phyloP scores from a whole-genome alignment of 1,140 invertebrate species.

The Neodiprion fabricii region DNA sequence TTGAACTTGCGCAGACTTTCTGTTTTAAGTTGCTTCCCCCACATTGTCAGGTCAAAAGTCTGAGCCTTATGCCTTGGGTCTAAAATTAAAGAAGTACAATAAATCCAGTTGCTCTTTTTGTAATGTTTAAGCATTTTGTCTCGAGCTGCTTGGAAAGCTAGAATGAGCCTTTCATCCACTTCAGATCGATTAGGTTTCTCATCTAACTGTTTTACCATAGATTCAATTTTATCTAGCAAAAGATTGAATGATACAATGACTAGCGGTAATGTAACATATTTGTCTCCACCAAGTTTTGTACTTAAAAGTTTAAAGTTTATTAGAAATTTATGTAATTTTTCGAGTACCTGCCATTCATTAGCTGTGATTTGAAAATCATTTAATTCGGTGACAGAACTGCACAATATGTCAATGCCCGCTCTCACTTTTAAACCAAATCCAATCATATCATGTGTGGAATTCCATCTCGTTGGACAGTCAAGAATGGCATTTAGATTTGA shows the following conservation, averaged over 20 bases:
- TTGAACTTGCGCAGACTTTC: slow-evolving; percentile 41
- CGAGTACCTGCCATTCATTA: slow-evolving; percentile 39
- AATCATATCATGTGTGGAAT: slow-evolving; percentile 26
- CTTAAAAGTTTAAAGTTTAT: slow-evolving; percentile 45
- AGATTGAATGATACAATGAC: slow-evolving; percentile 48
- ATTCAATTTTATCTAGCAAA: slow-evolving; percentile 48
- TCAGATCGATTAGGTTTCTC: slow-evolving; percentile 29
- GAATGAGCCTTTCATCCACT: slow-evolving; percentile 43
- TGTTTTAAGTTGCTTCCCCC: slow-evolving; percentile 47
- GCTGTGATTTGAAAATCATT: slow-evolving; percentile 39
- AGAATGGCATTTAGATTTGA: not conserved
- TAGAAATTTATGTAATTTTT: slow-evolving; percentile 43
- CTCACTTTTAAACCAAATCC: slow-evolving; percentile 19
- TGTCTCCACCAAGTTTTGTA: slow-evolving; percentile 43
- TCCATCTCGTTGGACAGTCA: not conserved
- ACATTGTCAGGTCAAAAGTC: slow-evolving; percentile 47
- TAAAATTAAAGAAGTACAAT: slow-evolving; percentile 48
- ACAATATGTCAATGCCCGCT: slow-evolving; percentile 34
- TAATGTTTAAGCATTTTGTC: slow-evolving; percentile 52
- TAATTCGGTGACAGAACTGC: slow-evolving; percentile 37
- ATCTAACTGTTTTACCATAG: slow-evolving; percentile 37
- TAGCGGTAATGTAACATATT: slow-evolving; percentile 42
- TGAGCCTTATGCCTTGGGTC: slow-evolving; percentile 49
- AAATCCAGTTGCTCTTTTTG: slow-evolving; percentile 49
- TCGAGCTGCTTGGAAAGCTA: slow-evolving; percentile 43